These are phyloP conservation scores for Remorina albescens DNA, from an alignment of 2,797 vertebrate genomes.

Conservation along the genomic window DNA sequence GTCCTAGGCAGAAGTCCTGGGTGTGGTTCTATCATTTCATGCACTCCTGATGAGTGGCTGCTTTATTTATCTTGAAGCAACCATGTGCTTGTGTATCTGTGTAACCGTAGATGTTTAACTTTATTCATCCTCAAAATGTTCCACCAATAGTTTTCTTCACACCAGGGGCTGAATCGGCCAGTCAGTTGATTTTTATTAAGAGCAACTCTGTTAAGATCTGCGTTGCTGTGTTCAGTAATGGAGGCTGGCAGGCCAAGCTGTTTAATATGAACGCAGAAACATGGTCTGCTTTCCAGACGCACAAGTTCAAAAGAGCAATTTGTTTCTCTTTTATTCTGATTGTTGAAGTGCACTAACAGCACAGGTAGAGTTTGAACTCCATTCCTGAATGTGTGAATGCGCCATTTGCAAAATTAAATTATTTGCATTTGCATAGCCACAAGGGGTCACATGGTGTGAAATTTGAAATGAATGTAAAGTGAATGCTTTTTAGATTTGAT, in stretches of 20 bases:
- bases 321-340: neutral
- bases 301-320: neutral
- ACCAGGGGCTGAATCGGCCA: neutral
- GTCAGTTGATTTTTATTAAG: slow-evolving; percentile 11
- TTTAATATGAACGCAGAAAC: neutral
- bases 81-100: slow-evolving; percentile 7
- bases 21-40: slow-evolving; percentile 53
- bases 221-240: neutral
- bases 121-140: slow-evolving; percentile 4
- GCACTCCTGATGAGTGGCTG: slow-evolving; percentile 38
- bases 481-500: too few relatives aligned
- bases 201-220: neutral
- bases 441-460: neutral
- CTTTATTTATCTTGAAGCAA: slow-evolving; percentile 59
- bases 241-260: neutral
- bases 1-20: slow-evolving; percentile 46
- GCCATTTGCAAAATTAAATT: too few relatives aligned
- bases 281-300: neutral
- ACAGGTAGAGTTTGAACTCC: neutral
- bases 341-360: neutral
- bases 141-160: slow-evolving; percentile 22
- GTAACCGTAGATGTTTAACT: slow-evolving; percentile 9
- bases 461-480: too few relatives aligned
- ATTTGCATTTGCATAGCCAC: too few relatives aligned
- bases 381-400: too few relatives aligned